Conservation (phyloP, 2,113 vertebrate genomes). For the Daboia siamensis region DNA sequence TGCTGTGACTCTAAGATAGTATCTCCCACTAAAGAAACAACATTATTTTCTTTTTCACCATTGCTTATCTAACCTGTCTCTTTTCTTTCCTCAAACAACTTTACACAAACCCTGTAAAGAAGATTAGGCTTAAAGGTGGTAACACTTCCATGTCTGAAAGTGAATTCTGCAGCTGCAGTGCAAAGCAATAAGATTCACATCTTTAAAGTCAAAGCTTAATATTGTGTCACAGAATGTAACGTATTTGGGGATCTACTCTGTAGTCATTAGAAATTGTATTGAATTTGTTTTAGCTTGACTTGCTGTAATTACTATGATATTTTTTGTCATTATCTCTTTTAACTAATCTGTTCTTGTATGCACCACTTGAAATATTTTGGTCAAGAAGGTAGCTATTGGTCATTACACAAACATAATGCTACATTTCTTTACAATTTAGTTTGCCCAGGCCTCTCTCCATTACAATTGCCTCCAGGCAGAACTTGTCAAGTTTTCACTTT, state of each 20-base stretch:
- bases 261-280: not conserved
- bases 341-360: not conserved
- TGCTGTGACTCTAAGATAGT: not conserved
- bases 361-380: not conserved
- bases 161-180: too few species aligned
- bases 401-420: conserved; percentile 29
- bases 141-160: not conserved
- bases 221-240: not conserved
- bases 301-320: not conserved
- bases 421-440: conserved; percentile 15
- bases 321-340: conserved; percentile 1
- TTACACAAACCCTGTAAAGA: not conserved
- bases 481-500: conserved; percentile 50
- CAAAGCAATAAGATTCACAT: not conserved
- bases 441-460: conserved; percentile 23
- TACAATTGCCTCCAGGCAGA: conserved; percentile 41
- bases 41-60: not conserved
- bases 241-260: not conserved
- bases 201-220: not conserved
- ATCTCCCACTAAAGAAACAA: not conserved
- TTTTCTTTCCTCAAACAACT: not conserved
- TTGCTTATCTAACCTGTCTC: not conserved
- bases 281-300: not conserved
- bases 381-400: not conserved
- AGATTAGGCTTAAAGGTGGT: not conserved